A percentile compares a stretch with the other conserved stretches of the same genome.
These are phyloP conservation scores for Ennomos quercinarius DNA, from an alignment of 2,888 invertebrate genomes.

Conservation along the genomic window DNA sequence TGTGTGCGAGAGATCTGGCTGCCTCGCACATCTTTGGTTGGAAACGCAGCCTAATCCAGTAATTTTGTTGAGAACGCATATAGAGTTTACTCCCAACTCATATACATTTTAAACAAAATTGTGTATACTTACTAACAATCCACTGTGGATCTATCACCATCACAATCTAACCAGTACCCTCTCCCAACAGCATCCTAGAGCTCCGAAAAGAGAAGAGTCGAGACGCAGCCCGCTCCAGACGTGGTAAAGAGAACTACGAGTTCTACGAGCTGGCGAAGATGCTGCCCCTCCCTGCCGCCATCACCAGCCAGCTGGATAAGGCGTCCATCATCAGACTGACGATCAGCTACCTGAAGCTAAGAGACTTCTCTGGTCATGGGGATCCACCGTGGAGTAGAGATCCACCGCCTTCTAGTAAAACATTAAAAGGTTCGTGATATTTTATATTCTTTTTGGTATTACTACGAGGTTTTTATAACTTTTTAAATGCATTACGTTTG, in stretches of 20 bases:
- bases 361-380: constrained; percentile 97
- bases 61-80: too few species aligned
- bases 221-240: constrained; percentile 95
- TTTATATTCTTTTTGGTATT: constrained; percentile 2
- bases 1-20: too few species aligned
- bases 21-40: too few species aligned
- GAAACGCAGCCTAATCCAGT: too few species aligned
- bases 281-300: constrained; percentile 95
- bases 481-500: too few species aligned
- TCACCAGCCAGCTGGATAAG: constrained; percentile 97
- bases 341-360: constrained; percentile 96
- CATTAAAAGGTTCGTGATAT: constrained; percentile 89
- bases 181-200: constrained; percentile 94
- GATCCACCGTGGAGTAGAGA: constrained; percentile 98
- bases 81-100: too few species aligned
- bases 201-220: constrained; percentile 96
- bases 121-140: too few species aligned
- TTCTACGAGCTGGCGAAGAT: constrained; percentile 98
- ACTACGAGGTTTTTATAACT: too few species aligned
- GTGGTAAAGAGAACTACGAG: constrained; percentile 98
- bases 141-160: not conserved
- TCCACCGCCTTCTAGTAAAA: constrained; percentile 91
- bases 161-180: constrained; percentile 48
- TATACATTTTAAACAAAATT: too few species aligned
- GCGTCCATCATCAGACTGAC: constrained; percentile 98